Evolutionary conservation across 1,140 invertebrate genomes (phyloP), one percentile per base, ranked within the genome.

Genomic region (Dreissena rostriformis): DNA sequence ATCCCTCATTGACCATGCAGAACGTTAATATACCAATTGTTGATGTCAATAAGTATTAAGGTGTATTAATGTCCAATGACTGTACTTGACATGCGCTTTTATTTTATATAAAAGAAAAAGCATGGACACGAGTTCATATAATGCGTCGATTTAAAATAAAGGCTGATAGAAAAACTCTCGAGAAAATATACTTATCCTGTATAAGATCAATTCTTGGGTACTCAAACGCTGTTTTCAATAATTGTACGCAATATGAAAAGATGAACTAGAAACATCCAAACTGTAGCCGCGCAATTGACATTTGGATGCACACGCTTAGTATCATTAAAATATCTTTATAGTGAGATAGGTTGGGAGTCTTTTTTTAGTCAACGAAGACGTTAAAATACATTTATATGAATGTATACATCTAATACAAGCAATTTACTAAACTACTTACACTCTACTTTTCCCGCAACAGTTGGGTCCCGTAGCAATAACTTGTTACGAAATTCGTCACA

Each of bases 141-240:
- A 26, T 77, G 14, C 52, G 82, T 72, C 26, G 19, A 24, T 26
- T 78, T 49, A 78, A 84, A 78, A 71, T 71, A 17, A 53, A 26
- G 12, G 22, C 77, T 2, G 53, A 71, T 65, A 53, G 67, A 72
- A 29, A 55, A 72, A 68, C 73, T n/a, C 73, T 83, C 12, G 72
- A 83, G n/a, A 75, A 10, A n/a, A 12, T 83, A 12, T 83, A 76
- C 26, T 2, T 68, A 28, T 39, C 81, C 49, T 76, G n/a, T 57
- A 70, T 55, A 24, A 75, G 73, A 57, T 74, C 75, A 17, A 39
- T 78, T 0, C 49, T 78, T 24, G 63, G 67, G 55, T 67, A 67
- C 26, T 49, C 29, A 24, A 26, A 76, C 29, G 24, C 26, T 29
- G 24, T 76, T 6, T 76, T n/a, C 28, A 55, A 76, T 39, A 76